Conservation (phyloP, 1,140 invertebrate species). For the Sycophaga agraensis region DNA sequence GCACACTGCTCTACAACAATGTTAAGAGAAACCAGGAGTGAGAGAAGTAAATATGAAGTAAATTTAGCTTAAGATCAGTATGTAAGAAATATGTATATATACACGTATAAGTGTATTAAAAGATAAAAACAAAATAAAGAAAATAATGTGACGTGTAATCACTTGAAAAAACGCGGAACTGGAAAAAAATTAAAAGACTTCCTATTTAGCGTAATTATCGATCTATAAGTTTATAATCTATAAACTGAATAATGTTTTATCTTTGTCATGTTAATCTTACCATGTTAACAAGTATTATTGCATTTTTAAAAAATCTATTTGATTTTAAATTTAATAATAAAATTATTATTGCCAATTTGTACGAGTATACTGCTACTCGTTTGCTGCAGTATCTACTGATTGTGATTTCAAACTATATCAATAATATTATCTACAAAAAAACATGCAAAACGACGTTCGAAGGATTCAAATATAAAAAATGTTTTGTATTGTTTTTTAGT, state of each 20-base stretch:
- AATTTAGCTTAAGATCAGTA: slow-evolving; percentile 16
- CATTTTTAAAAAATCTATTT: background rate
- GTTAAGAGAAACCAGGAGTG: background rate
- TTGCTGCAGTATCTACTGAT: slow-evolving; percentile 14
- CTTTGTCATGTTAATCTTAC: background rate
- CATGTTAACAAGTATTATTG: background rate
- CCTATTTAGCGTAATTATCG: slow-evolving; percentile 28
- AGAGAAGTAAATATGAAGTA: background rate
- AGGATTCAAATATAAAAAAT: background rate
- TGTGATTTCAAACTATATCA: background rate
- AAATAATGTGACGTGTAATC: slow-evolving; percentile 25
- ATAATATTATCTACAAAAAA: background rate
- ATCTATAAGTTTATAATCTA: slow-evolving; percentile 5
- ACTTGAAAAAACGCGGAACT: slow-evolving; percentile 12
- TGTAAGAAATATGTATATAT: slow-evolving; percentile 26
- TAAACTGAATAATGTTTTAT: background rate
- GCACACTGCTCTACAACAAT: background rate
- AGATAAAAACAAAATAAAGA: slow-evolving; percentile 4
- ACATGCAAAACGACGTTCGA: background rate
- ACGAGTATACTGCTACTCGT: slow-evolving; percentile 2
- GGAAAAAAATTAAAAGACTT: slow-evolving; percentile 28
- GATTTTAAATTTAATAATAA: background rate
- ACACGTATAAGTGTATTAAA: slow-evolving; percentile 18
- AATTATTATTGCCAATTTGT: slow-evolving; percentile 1
- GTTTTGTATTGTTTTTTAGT: background rate